phyloP scores from a whole-genome alignment of 2,888 invertebrate species.

The Taphrorychus bicolor region DNA sequence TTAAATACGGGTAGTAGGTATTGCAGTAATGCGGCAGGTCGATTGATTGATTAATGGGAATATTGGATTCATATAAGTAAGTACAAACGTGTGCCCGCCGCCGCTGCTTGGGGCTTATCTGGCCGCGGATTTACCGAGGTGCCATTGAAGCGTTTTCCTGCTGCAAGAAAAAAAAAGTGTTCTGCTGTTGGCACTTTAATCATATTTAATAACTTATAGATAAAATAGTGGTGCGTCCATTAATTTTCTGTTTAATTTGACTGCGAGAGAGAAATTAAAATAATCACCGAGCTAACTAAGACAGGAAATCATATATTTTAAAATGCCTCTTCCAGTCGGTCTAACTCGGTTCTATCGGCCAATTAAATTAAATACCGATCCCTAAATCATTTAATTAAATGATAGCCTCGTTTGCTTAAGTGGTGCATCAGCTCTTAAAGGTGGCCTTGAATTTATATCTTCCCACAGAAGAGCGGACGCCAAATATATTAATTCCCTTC shows the following conservation, averaged over 20 bases:
- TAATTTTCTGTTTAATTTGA: constrained; percentile 2
- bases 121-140: background rate
- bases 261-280: constrained; percentile 9
- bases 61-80: constrained; percentile 22
- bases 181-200: background rate
- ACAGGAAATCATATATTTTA: constrained; percentile 18
- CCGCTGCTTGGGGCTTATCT: background rate
- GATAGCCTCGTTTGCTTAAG: constrained; percentile 13
- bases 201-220: constrained; percentile 1
- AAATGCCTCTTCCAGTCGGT: constrained; percentile 7
- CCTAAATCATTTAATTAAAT: constrained; percentile 22
- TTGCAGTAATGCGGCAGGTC: constrained; percentile 25
- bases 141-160: background rate
- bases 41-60: constrained; percentile 42
- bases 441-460: constrained; percentile 15
- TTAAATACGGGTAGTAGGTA: constrained; percentile 39
- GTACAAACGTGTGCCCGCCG: background rate
- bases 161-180: background rate
- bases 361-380: constrained; percentile 18
- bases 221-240: background rate
- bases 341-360: constrained; percentile 11
- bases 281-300: constrained; percentile 4
- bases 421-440: constrained; percentile 10
- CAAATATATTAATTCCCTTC: background rate
- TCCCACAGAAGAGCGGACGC: constrained; percentile 12